Base-by-base conservation (phyloP, 2,888 invertebrate species). In the Sinhomidia bicolor region DNA sequence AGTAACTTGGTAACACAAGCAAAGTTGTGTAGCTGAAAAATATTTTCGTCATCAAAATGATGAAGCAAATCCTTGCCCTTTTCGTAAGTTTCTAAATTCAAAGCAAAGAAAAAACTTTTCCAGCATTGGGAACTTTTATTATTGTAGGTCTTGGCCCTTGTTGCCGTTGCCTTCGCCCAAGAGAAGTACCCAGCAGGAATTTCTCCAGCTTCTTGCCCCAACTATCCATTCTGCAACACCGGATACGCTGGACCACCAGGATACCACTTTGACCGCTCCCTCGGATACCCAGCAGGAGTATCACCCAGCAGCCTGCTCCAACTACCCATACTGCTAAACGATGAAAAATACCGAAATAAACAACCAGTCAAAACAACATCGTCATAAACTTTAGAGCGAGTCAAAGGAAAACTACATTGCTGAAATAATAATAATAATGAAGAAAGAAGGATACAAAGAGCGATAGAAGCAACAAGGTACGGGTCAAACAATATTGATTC, bases 241-340 rank as follows among this genome's bases (percentile, higher is more conserved):
- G 90, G 90, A 81, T 85, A 78, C 60, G 81, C 79, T 0, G 91
- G 88, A 57, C 91, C 91, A 44, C 65, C 88, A 14, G 92, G 92
- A n/a, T 92, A 92, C 71, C 32, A 65, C 54, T 92, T 92, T 74
- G 92, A 92, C 87, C 32, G 86, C 65, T 85, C 89, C 79, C 91
- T 90, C 62, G 90, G 89, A 79, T 92, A 90, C 78, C 92, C 92
- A 88, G 88, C 91, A 14, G 92, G 92, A 68, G 68, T 95, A n/a
- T 90, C 94, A 94, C 91, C 93, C 95, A 10, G 94, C 95, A 5
- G 93, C 94, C 60, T 95, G 95, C 94, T 95, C 95, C 90, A 95
- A 95, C 94, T 95, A 95, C 93, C 95, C 95, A 0, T 95, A 94
- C 94, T 95, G 95, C 88, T 89, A 89, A 86, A 76, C 23, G 60